Base-by-base conservation (phyloP, 2,888 invertebrate species). In the Amorpha juglandis region DNA sequence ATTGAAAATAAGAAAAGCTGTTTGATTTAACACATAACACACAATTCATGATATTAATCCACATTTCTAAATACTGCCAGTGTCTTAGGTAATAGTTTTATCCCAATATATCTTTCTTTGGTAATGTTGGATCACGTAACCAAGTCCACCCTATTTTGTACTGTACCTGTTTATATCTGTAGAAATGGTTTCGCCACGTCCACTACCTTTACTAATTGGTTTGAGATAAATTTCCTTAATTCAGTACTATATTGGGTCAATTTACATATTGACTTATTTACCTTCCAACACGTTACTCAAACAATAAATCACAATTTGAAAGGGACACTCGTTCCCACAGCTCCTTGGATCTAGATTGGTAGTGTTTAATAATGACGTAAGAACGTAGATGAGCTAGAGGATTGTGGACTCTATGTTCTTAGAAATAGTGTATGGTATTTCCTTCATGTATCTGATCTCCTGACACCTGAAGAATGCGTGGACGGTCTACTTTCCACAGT, bases 251-350 rank as follows among this genome's bases (percentile, higher is more conserved):
- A 58, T 58, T 58, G 12, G 42, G 33, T 14, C 19, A 50, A 62
- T 19, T 75, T 72, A 69, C 72, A 71, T 74, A 72, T 71, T 70
- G 72, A 73, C 67, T 75, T 72, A 70, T 67, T 66, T 68, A 64
- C 55, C 64, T 58, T 38, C 38, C 38, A 21, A 14, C 14, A 33
- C 52, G 27, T 50, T 50, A 19, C 38, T 58, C 12, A 21, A 85
- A 88, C 86, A 82, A 53, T 53, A 64, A 45, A 55, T 64, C 47
- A 55, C 47, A 7, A 81, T 83, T 90, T 78, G 90, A 91, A 91
- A 89, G 90, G 91, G 86, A 87, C 83, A 78, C 75, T 73, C 68
- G 84, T 91, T 92, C 91, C 90, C 92, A 92, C 91, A 90, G 84
- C 74, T 77, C 82, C 83, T 82, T 77, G 76, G 77, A 84, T 86